These are phyloP conservation scores for Paedocypris sp. DNA, from an alignment of 2,113 vertebrate genomes.

Conservation along the genomic window DNA sequence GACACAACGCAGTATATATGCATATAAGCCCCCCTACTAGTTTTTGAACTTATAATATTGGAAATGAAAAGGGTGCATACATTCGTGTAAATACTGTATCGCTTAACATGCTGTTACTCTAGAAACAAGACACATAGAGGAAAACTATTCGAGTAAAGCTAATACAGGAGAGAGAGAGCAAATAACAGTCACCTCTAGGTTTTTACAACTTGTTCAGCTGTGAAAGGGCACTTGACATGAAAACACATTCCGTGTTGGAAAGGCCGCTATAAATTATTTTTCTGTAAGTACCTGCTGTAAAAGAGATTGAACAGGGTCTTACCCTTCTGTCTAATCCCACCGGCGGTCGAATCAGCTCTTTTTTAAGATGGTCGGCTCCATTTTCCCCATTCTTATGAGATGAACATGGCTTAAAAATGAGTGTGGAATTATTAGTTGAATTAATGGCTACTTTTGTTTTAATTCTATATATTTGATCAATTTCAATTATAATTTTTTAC, in stretches of 20 bases:
- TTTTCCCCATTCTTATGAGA: constrained; percentile 15
- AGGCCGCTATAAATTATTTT: neutral
- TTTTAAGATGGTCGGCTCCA: neutral
- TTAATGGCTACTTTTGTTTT: neutral
- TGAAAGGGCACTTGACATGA: constrained; percentile 3
- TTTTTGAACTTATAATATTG: no score
- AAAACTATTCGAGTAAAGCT: constrained; percentile 24
- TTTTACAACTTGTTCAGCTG: constrained; percentile 8
- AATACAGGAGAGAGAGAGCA: no score
- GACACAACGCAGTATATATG: no score
- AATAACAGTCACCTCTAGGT: neutral
- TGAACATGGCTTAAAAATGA: constrained; percentile 6
- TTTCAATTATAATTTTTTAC: no score
- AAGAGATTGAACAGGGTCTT: neutral
- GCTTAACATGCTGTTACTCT: constrained; percentile 16
- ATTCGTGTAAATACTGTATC: neutral
- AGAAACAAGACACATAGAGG: constrained; percentile 17
- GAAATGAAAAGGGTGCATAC: no score
- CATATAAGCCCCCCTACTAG: no score
- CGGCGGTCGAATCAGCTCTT: constrained; percentile 5
- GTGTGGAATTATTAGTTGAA: neutral
- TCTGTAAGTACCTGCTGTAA: neutral
- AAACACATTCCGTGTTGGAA: constrained; percentile 10
- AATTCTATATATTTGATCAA: no score
- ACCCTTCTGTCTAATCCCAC: constrained; percentile 29